Evolutionary conservation across 1,140 invertebrate genomes (phyloP).

Genomic region (Octopus sinensis): DNA sequence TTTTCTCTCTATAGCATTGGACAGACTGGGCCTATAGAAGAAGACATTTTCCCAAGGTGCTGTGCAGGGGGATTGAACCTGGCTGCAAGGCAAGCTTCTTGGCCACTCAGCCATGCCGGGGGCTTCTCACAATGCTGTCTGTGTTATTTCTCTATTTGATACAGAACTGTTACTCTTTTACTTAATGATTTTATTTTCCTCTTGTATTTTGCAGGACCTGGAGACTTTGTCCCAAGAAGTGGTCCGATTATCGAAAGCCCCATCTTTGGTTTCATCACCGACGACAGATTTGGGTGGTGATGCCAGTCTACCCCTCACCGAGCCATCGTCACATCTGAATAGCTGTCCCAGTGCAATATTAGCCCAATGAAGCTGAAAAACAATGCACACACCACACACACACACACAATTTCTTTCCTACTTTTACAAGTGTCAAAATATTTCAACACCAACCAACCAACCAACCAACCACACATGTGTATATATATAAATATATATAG

Average conservation of each 20-base stretch:
- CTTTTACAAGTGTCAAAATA: too few relatives aligned
- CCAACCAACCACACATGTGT: too few relatives aligned
- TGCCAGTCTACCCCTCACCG: not conserved
- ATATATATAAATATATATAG: too few relatives aligned
- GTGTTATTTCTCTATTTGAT: too few relatives aligned
- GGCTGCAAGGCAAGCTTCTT: too few relatives aligned
- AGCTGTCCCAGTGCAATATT: not conserved
- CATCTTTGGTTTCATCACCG: not conserved
- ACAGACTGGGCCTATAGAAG: too few relatives aligned
- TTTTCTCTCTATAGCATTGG: too few relatives aligned
- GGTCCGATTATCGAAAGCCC: conserved; percentile 45
- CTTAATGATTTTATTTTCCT: conserved; percentile 6
- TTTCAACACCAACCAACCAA: too few relatives aligned
- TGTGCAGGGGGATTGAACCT: too few relatives aligned
- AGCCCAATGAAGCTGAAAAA: not conserved
- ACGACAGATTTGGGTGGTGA: not conserved
- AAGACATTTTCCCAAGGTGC: too few relatives aligned
- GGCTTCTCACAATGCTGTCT: too few relatives aligned
- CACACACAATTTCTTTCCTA: not conserved
- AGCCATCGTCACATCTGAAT: not conserved
- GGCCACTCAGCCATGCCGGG: too few relatives aligned
- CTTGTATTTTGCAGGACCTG: conserved; percentile 47
- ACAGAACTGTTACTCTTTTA: not conserved
- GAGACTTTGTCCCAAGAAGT: conserved; percentile 57
- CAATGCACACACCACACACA: not conserved